Evolutionary conservation across 1,140 invertebrate species (phyloP), one percentile per base, ranked within the genome.

Genomic region (Magallana angulata): DNA sequence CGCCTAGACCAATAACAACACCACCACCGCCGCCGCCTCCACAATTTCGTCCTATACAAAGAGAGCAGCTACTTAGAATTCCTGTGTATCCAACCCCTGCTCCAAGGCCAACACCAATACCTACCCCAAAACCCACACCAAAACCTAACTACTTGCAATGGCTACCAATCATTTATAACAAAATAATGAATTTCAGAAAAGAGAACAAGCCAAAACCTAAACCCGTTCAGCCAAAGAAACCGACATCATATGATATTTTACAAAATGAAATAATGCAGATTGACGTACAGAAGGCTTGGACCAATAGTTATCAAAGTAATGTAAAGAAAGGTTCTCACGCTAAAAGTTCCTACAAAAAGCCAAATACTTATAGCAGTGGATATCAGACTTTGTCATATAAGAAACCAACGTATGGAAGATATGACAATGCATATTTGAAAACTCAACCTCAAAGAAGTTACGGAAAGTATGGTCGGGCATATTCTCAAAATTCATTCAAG

Each of bases 181-280:
- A 48, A 48, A 48, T 18, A 64, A 16, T 18, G 11, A 64, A 16
- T 12, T 12, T 76, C 11, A 30, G 24, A 30, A 76, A 30, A 30
- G 24, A 12, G 30, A 76, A 76, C 68, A 36, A 8, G 36, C 68
- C 68, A 76, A 36, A 12, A 12, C 68, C 18, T 76, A 11, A 8
- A 30, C 68, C 7, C 24, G 36, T 11, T 12, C 24, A 68, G 24
- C 24, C n/a, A 16, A 68, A 76, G 68, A 76, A 76, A 76, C 4
- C 36, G 24, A 30, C 68, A 12, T 12, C 68, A 30, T 24, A 76
- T 76, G 68, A 76, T 30, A 24, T 12, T 3, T 36, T 76, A 30
- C 24, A 76, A 76, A 76, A 76, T 12, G 68, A 76, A 24, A 76
- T 76, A 11, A 76, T 76, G 68, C 24, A 76, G 12, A 24, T 76